phyloP scores from a whole-genome alignment of 2,113 vertebrate genomes.

The Burhinus bistriatus region DNA sequence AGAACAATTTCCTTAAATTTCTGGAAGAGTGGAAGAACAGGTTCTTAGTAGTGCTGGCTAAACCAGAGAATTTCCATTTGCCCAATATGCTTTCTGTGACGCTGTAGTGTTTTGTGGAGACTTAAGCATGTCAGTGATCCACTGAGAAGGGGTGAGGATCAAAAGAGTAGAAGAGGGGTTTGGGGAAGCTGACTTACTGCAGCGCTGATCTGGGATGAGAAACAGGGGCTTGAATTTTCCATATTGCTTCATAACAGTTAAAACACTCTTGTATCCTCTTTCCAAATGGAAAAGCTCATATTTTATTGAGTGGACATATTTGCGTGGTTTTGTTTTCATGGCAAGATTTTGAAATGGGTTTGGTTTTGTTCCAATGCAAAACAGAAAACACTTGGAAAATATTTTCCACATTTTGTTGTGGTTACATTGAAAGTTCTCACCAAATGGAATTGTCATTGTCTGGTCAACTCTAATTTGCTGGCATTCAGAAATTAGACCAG shows the following conservation, averaged over 20 bases:
- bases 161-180: background rate
- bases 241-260: background rate
- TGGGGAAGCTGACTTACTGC: background rate
- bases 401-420: background rate
- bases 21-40: background rate
- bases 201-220: background rate
- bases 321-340: background rate
- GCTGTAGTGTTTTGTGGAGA: background rate
- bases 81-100: background rate
- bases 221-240: background rate
- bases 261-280: background rate
- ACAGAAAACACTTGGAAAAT: conserved; percentile 9
- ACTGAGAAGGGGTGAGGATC: background rate
- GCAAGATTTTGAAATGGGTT: background rate
- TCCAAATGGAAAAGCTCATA: background rate
- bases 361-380: background rate
- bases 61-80: background rate
- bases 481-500: background rate
- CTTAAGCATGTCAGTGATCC: background rate
- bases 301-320: background rate
- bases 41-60: background rate
- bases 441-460: background rate
- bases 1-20: background rate
- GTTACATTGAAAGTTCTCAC: background rate
- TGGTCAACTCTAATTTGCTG: background rate